phyloP scores from a whole-genome alignment of 2,113 vertebrate species.

The Aegithalos caudatus region DNA sequence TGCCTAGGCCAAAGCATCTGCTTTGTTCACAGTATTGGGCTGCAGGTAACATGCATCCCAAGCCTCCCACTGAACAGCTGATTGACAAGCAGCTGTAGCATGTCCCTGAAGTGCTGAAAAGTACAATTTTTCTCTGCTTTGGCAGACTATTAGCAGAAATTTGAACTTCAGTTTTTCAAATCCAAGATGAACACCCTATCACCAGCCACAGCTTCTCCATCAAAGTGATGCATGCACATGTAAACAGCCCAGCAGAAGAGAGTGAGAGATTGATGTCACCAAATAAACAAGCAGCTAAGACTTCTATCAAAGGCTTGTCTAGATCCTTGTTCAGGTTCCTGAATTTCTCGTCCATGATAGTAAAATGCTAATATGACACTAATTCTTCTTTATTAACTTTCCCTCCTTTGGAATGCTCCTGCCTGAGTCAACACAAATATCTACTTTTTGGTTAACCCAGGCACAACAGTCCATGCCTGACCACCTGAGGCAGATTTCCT shows the following conservation, averaged over 20 bases:
- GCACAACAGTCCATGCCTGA: not conserved
- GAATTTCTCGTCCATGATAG: not conserved
- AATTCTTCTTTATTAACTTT: not conserved
- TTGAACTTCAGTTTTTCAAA: not conserved
- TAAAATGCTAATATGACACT: not conserved
- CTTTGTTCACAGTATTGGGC: not conserved
- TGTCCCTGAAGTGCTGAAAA: not conserved
- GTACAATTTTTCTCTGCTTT: not conserved
- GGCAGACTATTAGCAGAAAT: not conserved
- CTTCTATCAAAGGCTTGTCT: not conserved
- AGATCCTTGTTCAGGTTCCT: not conserved
- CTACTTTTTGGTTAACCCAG: not conserved
- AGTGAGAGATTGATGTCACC: not conserved
- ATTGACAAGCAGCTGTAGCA: not conserved
- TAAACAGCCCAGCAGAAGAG: not conserved
- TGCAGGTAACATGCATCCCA: not conserved
- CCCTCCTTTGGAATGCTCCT: not conserved
- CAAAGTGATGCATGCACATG: not conserved
- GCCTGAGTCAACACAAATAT: not conserved
- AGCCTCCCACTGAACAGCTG: not conserved
- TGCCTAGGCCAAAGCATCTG: not conserved
- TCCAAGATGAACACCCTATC: not conserved
- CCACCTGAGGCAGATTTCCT: not conserved
- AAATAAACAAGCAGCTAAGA: not conserved
- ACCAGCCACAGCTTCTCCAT: not conserved